Percentiles rank a stretch among this genome's conserved stretches.
These are phyloP conservation scores for Oryzias sinensis DNA, from an alignment of 2,797 vertebrate species.

Conservation along the genomic window DNA sequence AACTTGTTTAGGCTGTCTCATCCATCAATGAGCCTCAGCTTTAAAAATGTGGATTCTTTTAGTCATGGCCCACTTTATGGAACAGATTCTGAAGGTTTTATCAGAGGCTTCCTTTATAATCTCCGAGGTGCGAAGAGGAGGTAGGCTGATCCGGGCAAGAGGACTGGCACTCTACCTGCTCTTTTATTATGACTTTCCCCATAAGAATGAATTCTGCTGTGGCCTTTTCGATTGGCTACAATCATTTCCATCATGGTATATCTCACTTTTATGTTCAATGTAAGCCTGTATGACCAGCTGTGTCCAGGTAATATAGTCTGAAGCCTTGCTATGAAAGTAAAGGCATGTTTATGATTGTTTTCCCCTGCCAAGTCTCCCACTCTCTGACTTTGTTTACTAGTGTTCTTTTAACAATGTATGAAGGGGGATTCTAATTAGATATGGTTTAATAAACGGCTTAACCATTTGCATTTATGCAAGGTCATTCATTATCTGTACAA, in stretches of 20 bases:
- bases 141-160: background rate
- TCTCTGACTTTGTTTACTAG: conserved; percentile 66
- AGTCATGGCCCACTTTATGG: conserved; percentile 41
- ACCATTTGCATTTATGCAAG: conserved; percentile 65
- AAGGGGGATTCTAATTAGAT: conserved; percentile 72
- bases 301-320: conserved; percentile 56
- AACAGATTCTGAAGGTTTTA: too few relatives aligned
- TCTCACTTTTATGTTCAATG: conserved; percentile 22
- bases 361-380: conserved; percentile 63
- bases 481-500: conserved; percentile 61
- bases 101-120: conserved; percentile 63
- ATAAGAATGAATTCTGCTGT: conserved; percentile 18
- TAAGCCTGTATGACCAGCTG: conserved; percentile 62
- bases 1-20: conserved; percentile 81
- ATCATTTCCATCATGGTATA: conserved; percentile 6
- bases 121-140: conserved; percentile 22
- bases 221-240: conserved; percentile 3
- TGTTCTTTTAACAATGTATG: conserved; percentile 65
- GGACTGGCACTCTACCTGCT: conserved; percentile 3
- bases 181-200: conserved; percentile 15
- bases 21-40: conserved; percentile 77
- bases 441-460: conserved; percentile 63
- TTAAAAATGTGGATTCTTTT: conserved; percentile 73
- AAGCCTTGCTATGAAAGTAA: conserved; percentile 60
- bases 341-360: conserved; percentile 61